Base-by-base conservation (phyloP, 2,888 invertebrate species). In the Galeopsomyia nigrocyanea region DNA sequence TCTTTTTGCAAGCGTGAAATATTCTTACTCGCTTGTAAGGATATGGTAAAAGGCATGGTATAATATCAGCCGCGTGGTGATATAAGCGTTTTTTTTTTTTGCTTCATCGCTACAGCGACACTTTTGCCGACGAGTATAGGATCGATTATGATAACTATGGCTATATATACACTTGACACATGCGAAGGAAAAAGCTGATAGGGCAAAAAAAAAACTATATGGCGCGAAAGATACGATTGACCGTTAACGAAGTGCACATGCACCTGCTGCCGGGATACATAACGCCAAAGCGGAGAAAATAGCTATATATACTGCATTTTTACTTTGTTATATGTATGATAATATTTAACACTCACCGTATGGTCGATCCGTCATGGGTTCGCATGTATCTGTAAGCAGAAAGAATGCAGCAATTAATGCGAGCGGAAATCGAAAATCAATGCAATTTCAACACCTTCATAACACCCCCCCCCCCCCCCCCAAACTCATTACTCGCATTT, bases 321-420 rank as follows among this genome's bases (percentile, higher is more conserved):
- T 58, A 3, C 16, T 17, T 7, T 53, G 53, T 17, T 5, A 5
- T 26, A 26, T 5, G 2, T 5, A 26, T 19, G n/a, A n/a, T n/a
- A n/a, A n/a, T n/a, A n/a, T n/a, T n/a, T n/a, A 21, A 16, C 19
- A 83, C 86, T 86, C 80, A 86, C 86, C 85, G 77, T 85, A 86
- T 77, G 84, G 80, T 82, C 85, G 82, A 76, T 85, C 86, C 74
- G 80, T 82, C 75, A 82, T 78, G 57, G 82, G 81, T 77, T 86
- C 86, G 80, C 84, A 85, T 75, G 83, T 79, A 77, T 86, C 86
- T 86, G 83, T 31, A 86, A 85, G 80, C 80, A 77, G 80, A 77
- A 26, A 26, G 26, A 78, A 39, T 49, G 61, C 39, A 69, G 49
- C 62, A 50, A 50, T 50, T 26, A 47, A 16, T 50, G 50, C 61